phyloP scores from a whole-genome alignment of 2,797 vertebrate species.

The Tachyglossus aculeatus region DNA sequence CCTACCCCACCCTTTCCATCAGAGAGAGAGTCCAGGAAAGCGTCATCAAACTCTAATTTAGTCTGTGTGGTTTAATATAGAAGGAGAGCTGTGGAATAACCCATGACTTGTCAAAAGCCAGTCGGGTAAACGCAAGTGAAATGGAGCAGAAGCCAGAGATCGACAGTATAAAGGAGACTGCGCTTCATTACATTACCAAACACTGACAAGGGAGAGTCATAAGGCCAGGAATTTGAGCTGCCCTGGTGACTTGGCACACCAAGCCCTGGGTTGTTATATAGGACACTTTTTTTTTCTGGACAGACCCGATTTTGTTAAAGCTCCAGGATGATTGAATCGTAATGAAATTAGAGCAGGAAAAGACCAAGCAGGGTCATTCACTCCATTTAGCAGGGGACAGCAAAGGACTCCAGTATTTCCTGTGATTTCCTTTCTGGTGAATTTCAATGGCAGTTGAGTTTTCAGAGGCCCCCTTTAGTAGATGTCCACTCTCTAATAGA shows the following conservation, averaged over 20 bases:
- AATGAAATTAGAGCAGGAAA: constrained; percentile 6
- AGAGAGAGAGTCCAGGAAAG: neutral
- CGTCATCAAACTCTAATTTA: constrained; percentile 25
- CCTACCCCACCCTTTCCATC: too few relatives aligned
- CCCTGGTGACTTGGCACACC: constrained; percentile 25
- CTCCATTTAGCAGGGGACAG: neutral
- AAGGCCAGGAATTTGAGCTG: constrained; percentile 38
- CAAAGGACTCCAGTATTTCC: neutral
- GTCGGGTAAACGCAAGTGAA: constrained; percentile 38
- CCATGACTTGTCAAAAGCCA: constrained; percentile 48
- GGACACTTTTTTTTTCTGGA: constrained; percentile 15
- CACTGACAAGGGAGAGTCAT: constrained; percentile 37
- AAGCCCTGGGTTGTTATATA: constrained; percentile 4
- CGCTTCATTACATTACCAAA: constrained; percentile 39
- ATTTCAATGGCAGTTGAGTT: neutral
- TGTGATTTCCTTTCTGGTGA: neutral
- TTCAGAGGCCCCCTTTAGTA: neutral
- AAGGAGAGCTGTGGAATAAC: neutral
- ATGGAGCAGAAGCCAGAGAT: constrained; percentile 19
- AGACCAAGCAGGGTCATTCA: constrained; percentile 25
- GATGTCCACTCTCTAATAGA: neutral
- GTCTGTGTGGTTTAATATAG: constrained; percentile 20
- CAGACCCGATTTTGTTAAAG: neutral
- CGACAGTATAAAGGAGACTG: constrained; percentile 30
- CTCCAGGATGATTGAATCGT: constrained; percentile 13